Percentiles rank a stretch among this genome's conserved stretches.
phyloP scores from a whole-genome alignment of 2,113 vertebrate species.

The Sialia sialis region DNA sequence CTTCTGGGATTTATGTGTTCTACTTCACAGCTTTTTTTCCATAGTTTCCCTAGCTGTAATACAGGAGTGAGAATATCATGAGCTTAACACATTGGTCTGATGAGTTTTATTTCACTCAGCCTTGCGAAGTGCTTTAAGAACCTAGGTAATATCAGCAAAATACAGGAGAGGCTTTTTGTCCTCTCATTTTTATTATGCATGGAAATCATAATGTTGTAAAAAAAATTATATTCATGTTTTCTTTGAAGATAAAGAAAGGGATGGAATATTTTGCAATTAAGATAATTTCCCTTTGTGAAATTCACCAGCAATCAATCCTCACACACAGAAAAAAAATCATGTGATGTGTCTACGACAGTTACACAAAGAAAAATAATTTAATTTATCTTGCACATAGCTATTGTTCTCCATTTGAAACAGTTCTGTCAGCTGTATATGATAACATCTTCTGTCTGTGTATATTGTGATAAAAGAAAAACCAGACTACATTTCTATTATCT shows the following conservation, averaged over 20 bases:
- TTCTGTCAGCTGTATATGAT: background rate
- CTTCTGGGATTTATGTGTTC: rapidly evolving
- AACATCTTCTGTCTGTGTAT: background rate
- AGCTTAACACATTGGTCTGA: background rate
- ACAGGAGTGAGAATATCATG: background rate
- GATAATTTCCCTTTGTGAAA: background rate
- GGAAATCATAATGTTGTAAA: background rate
- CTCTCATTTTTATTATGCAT: background rate
- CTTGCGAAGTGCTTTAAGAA: background rate
- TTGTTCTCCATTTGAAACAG: background rate
- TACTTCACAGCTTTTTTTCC: background rate
- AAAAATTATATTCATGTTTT: background rate
- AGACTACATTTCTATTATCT: background rate
- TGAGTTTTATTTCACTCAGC: background rate
- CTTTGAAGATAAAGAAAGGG: background rate
- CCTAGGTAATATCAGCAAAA: background rate
- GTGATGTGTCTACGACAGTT: background rate
- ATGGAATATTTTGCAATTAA: background rate
- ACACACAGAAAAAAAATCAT: background rate
- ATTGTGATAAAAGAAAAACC: background rate
- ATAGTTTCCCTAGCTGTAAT: background rate
- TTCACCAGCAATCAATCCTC: background rate
- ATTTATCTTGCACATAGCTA: background rate
- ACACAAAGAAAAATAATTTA: background rate
- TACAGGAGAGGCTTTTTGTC: background rate